Percentiles rank a stretch among this genome's conserved stretches.
These are phyloP conservation scores for Stylophora pistillata DNA, from an alignment of 64 coral and sea anemone genomes.

Conservation along the genomic window DNA sequence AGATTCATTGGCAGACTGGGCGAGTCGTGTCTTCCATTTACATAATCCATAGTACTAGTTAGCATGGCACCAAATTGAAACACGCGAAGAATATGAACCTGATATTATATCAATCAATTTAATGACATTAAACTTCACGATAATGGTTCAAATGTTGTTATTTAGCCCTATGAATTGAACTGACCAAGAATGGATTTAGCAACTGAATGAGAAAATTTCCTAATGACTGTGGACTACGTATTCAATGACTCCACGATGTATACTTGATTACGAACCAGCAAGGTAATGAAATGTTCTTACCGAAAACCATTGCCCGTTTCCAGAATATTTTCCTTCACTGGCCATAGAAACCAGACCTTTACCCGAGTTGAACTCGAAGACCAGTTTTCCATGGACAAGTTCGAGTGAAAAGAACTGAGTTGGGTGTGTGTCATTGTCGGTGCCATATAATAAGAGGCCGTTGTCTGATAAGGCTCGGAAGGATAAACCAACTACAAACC, in stretches of 20 bases:
- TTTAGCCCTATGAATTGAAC: too few species aligned
- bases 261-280: too few species aligned
- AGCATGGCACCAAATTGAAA: slow-evolving; percentile 58
- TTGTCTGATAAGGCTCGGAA: slow-evolving; percentile 62
- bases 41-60: slow-evolving; percentile 59
- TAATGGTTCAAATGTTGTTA: too few species aligned
- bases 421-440: slow-evolving; percentile 75
- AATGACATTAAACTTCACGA: not conserved
- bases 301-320: slow-evolving; percentile 43
- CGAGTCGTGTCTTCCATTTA: slow-evolving; percentile 12
- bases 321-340: slow-evolving; percentile 41
- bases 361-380: slow-evolving; percentile 60
- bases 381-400: slow-evolving; percentile 61
- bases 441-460: slow-evolving; percentile 78
- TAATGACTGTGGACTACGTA: too few species aligned
- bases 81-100: slow-evolving; percentile 57
- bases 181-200: too few species aligned
- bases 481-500: slow-evolving; percentile 62
- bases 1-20: slow-evolving; percentile 27
- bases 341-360: slow-evolving; percentile 51
- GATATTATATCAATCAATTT: not conserved
- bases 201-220: too few species aligned
- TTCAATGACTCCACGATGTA: too few species aligned
- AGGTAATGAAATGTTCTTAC: slow-evolving; percentile 1
- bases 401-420: slow-evolving; percentile 76